phyloP scores from a whole-genome alignment of 2,113 vertebrate genomes.

The Aix galericulata region DNA sequence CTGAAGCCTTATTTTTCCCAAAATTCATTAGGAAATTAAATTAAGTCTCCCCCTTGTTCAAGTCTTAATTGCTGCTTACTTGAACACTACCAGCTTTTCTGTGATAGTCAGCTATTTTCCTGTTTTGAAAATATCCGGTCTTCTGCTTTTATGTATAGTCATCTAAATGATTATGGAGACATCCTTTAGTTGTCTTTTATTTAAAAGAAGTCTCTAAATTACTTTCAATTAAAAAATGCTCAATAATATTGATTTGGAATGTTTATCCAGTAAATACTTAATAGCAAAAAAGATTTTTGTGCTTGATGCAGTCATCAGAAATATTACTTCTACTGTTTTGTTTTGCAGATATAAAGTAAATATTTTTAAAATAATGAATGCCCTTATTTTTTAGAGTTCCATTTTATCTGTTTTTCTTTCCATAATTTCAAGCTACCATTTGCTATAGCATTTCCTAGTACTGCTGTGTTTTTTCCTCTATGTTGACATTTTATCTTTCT shows the following conservation, averaged over 20 bases:
- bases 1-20: background rate
- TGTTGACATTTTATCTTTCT: constrained; percentile 54
- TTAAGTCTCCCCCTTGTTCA: background rate
- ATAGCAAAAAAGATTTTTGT: background rate
- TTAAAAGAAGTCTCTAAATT: background rate
- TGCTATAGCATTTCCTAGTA: background rate
- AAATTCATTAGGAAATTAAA: background rate
- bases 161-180: background rate
- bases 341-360: background rate
- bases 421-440: background rate
- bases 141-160: background rate
- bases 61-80: background rate
- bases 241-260: background rate
- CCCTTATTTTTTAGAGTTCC: background rate
- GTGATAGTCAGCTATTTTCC: background rate
- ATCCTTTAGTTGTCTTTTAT: background rate
- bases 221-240: background rate
- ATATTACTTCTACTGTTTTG: background rate
- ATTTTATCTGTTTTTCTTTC: background rate
- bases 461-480: constrained; percentile 64
- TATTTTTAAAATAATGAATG: background rate
- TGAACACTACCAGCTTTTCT: background rate
- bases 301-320: background rate
- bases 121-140: background rate
- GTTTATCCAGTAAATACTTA: background rate